Base-by-base conservation (phyloP, 2,113 vertebrate genomes). In the Notarius quadriscutis region DNA sequence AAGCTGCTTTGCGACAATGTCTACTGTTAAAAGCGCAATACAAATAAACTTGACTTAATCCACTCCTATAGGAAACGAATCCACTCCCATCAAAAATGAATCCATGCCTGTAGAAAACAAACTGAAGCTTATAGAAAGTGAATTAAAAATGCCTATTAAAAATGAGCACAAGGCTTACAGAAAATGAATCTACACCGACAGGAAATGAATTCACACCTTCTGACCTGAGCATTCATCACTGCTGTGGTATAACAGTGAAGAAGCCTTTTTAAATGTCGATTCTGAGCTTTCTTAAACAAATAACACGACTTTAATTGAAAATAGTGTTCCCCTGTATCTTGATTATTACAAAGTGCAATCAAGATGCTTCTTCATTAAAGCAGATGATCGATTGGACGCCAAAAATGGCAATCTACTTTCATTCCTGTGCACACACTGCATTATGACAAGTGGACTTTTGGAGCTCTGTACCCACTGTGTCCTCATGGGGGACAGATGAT, bases 401-500 rank as follows among this genome's bases (percentile, higher is more conserved):
- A 30, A 60, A 53, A 84, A 27, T 58, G 22, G 53, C 75, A 84
- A 83, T 84, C 65, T 72, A 72, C 34, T 89, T 86, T 69, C 69
- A 30, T 87, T 87, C 69, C 77, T 72, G 62, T 60, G 71, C 41
- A 41, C 69, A 57, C 48, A 60, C 72, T n/a, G 77, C 63, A 81
- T 81, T 50, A 77, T 79, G 78, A 80, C 87, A 89, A 82, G 77
- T 71, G 83, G 86, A 87, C 88, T 81, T 63, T 60, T 60, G 41
- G 85, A 84, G 55, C 48, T 78, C 27, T 22, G 71, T 84, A 82
- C 84, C 75, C 83, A 81, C 22, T 87, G 84, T 84, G 58, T 88
- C 53, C 55, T 88, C 74, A 65, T 71, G 60, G 58, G 67, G 63
- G 50, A 90, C 69, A 30, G 51, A 58, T 81, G 74, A 67, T 60